Base-by-base conservation (phyloP, 2,888 invertebrate genomes). In the Sinotaia quadrata region DNA sequence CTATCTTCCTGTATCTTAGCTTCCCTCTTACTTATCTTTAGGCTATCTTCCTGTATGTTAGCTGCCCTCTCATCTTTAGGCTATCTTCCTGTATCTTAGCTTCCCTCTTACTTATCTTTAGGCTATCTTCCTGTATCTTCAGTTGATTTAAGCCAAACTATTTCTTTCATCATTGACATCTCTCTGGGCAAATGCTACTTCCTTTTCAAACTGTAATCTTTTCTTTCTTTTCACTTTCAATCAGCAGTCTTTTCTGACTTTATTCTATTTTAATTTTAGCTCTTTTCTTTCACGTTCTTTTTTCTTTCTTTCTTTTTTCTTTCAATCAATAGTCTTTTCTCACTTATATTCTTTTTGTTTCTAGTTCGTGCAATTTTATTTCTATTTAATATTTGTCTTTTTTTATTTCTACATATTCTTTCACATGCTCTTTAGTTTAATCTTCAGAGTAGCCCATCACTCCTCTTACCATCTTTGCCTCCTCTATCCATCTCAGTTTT, bases 201-300 rank as follows among this genome's bases (percentile, higher is more conserved):
- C 2, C 33, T 34, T 56, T 12, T 56, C 18, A 15, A 2, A 33
- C 56, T 31, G 3, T 56, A 31, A 33, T 21, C n/a, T 33, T 56
- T 21, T 56, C 56, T 56, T 34, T 56, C 31, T 31, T 15, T 56
- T n/a, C n/a, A n/a, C n/a, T n/a, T n/a, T n/a, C n/a, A n/a, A n/a
- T n/a, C n/a, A n/a, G n/a, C n/a, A n/a, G 4, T 31, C 56, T 21
- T 27, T 41, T 41, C 18, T 41, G 41, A 41, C 10, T 8, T 12
- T 41, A 41, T 41, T 54, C 54, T 31, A 10, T 56, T 33, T 56
- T 33, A 33, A 31, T 56, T 12, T 15, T 34, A 18, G 18, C 33
- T 33, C n/a, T 21, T 31, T 12, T 56, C 56, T 56, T 34, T 56
- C 56, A 33, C 56, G 31, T 15, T 56, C 56, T 56, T 34, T 56